Percentiles rank a stretch among this genome's conserved stretches.
These are phyloP conservation scores for Patella pellucida DNA, from an alignment of 2,888 invertebrate genomes.

Conservation along the genomic window DNA sequence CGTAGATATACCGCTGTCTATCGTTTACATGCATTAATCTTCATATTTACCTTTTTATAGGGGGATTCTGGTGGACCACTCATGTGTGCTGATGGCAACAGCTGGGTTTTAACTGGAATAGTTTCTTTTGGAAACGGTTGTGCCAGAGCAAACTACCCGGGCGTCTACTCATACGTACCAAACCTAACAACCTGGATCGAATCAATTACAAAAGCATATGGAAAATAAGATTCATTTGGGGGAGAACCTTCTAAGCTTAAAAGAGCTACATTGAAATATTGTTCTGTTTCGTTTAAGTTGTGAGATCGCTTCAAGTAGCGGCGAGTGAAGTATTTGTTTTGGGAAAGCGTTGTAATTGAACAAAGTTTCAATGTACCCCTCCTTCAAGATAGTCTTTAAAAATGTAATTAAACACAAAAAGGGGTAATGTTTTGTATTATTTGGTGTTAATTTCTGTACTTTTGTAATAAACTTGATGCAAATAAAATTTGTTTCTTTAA, in stretches of 20 bases:
- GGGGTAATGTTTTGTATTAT: too few species aligned
- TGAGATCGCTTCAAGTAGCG: too few species aligned
- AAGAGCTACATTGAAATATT: slow-evolving; percentile 3
- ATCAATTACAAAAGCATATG: not conserved
- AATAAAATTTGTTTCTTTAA: too few species aligned
- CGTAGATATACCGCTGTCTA: too few species aligned
- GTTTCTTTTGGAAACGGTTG: slow-evolving; percentile 37
- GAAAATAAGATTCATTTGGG: not conserved
- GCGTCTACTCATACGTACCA: slow-evolving; percentile 32
- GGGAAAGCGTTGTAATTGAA: too few species aligned
- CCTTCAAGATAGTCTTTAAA: too few species aligned
- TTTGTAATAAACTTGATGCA: too few species aligned
- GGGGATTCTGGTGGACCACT: slow-evolving; percentile 43
- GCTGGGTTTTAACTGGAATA: slow-evolving; percentile 29
- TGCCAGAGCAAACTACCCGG: slow-evolving; percentile 30
- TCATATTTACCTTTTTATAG: slow-evolving; percentile 17
- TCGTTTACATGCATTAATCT: too few species aligned
- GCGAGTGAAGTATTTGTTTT: too few species aligned
- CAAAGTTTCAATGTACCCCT: too few species aligned
- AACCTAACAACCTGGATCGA: slow-evolving; percentile 16
- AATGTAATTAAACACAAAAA: too few species aligned
- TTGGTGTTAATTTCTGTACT: too few species aligned
- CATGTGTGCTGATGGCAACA: slow-evolving; percentile 18
- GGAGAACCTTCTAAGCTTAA: not conserved
- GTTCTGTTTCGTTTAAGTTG: not conserved